Base-by-base conservation (phyloP, 2,797 vertebrate genomes). In the Callimico goeldii region DNA sequence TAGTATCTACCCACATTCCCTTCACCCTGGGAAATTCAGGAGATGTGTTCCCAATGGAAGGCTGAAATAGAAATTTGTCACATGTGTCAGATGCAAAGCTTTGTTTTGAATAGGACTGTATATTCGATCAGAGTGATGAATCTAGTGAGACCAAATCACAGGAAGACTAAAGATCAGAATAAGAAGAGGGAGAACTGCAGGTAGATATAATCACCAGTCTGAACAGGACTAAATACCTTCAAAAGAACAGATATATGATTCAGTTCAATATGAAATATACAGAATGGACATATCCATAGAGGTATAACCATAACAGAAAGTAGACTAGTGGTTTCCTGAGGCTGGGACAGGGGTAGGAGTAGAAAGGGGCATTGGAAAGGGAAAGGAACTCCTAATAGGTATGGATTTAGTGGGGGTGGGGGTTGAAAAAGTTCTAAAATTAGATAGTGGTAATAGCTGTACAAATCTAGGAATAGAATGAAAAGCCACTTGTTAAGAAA, bases 91-190 rank as follows among this genome's bases (percentile, higher is more conserved):
- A 91, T 79, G 36, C 41, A 95, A 95, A 95, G 36, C 48, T 97
- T 83, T 93, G 75, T 89, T 91, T 48, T 93, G 48, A 94, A 88
- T 43, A 92, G 70, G 15, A 85, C 39, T 95, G 61, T 33, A 76
- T 43, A 9, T 83, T 70, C 70, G 89, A 92, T 75, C n/a, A 94
- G 19, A 81, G 30, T 94, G 50, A 91, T 43, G 85, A 91, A 79
- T 14, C 8, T 90, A 82, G 9, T 86, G 33, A 88, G 57, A 96
- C 67, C 36, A 92, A 95, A 94, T 93, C 19, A 87, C 17, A 95
- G 48, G 46, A 97, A 93, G 50, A 91, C 50, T 89, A 87, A 30
- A 95, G 94, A 77, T 83, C 26, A 96, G 88, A 97, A 94, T 85
- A 84, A 85, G 72, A 43, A 75, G 33, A 87, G 33, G 41, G 50